A percentile compares a stretch with the other conserved stretches of the same genome.
phyloP scores from a whole-genome alignment of 2,888 invertebrate genomes.

The Cepaea hortensis region DNA sequence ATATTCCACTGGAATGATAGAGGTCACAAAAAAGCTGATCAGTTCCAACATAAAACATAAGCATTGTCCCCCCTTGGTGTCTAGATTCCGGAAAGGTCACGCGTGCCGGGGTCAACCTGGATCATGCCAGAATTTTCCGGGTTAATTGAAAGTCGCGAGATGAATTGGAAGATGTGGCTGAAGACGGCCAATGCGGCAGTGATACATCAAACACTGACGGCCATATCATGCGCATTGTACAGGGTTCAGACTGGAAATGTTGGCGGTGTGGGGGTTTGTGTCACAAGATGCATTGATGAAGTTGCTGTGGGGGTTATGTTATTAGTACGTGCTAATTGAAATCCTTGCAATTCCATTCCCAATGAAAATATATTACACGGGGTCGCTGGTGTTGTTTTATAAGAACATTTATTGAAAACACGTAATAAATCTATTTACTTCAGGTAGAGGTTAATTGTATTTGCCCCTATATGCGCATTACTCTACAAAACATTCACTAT shows the following conservation, averaged over 20 bases:
- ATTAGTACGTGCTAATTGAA: neutral
- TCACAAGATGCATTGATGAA: neutral
- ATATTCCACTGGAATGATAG: too few species aligned
- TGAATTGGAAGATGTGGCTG: neutral
- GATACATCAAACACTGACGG: neutral
- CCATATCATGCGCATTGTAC: neutral
- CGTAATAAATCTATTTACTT: too few species aligned
- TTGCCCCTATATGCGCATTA: too few species aligned
- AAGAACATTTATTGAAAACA: too few species aligned
- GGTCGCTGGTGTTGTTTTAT: too few species aligned
- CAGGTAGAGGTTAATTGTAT: too few species aligned
- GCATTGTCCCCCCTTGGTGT: neutral
- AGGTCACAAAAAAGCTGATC: too few species aligned
- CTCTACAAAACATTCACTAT: too few species aligned
- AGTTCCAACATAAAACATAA: neutral
- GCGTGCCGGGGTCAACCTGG: conserved; percentile 9
- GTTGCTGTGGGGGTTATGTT: neutral
- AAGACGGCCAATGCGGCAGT: neutral
- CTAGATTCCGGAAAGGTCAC: neutral
- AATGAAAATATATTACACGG: too few species aligned
- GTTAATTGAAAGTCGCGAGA: conserved; percentile 24
- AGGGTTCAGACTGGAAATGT: neutral
- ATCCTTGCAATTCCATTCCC: neutral
- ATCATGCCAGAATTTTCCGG: neutral
- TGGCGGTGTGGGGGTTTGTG: neutral